A percentile compares a stretch with the other conserved stretches of the same genome.
These are phyloP conservation scores for Drosophila nr. perissopoda DNA, from an alignment of 2,888 invertebrate genomes.

Conservation along the genomic window DNA sequence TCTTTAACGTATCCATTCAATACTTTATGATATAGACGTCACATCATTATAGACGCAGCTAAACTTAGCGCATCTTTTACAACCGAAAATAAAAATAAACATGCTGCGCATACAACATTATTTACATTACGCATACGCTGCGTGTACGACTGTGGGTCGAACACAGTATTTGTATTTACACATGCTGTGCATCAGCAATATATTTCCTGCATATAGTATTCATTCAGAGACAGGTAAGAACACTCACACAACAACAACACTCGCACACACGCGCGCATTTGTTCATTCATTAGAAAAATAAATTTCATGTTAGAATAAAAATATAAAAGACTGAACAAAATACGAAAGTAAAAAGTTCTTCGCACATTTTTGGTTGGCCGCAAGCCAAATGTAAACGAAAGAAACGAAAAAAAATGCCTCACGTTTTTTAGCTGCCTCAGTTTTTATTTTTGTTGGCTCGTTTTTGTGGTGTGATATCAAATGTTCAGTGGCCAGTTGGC, in stretches of 20 bases:
- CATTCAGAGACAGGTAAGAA: conserved; percentile 54
- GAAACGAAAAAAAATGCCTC: conserved; percentile 38
- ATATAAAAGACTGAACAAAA: background rate
- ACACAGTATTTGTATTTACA: conserved; percentile 36
- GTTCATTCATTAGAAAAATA: conserved; percentile 72
- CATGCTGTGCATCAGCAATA: conserved; percentile 51
- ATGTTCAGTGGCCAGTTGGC: conserved; percentile 30
- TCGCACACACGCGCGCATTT: conserved; percentile 16
- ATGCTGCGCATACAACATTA: conserved; percentile 20
- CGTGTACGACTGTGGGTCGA: conserved; percentile 20
- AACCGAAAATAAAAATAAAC: conserved; percentile 42
- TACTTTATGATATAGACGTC: conserved; percentile 27
- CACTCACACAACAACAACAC: conserved; percentile 5
- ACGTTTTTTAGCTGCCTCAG: conserved; percentile 50
- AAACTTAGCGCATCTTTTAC: conserved; percentile 27
- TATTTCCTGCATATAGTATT: conserved; percentile 45
- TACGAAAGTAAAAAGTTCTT: conserved; percentile 25
- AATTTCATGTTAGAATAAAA: conserved; percentile 42
- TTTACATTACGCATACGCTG: conserved; percentile 67
- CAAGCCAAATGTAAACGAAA: conserved; percentile 52
- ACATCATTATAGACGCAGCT: conserved; percentile 14
- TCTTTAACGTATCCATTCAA: background rate
- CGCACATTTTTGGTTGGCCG: conserved; percentile 57
- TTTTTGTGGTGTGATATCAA: conserved; percentile 34
- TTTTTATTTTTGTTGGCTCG: conserved; percentile 12